Conservation (phyloP, 1,140 invertebrate genomes). For the Schlechtendalia chinensis region DNA sequence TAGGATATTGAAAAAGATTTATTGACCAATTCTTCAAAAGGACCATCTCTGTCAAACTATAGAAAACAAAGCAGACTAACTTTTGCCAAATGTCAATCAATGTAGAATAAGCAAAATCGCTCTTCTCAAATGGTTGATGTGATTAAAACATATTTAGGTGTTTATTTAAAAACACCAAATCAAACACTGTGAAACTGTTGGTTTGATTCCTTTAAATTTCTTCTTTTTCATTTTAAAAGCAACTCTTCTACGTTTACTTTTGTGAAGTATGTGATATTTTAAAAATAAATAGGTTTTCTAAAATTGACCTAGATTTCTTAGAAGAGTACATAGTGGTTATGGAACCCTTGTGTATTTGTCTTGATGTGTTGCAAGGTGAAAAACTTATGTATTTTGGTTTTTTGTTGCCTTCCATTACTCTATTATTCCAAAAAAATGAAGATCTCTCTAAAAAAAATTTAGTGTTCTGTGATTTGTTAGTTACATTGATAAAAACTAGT, state of each 20-base stretch:
- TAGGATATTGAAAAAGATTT: constrained; percentile 7
- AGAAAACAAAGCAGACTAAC: constrained; percentile 19
- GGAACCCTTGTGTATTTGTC: background rate
- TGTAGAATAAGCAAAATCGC: constrained; percentile 12
- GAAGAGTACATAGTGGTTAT: constrained; percentile 11
- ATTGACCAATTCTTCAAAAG: background rate
- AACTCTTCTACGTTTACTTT: background rate
- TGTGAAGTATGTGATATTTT: constrained; percentile 7
- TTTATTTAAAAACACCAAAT: constrained; percentile 35
- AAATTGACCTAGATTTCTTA: constrained; percentile 17
- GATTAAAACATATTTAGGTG: constrained; percentile 1
- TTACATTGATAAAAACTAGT: background rate
- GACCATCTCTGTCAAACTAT: background rate
- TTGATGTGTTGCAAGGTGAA: constrained; percentile 29
- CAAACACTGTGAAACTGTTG: background rate
- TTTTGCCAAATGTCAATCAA: constrained; percentile 3
- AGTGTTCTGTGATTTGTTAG: constrained; percentile 9
- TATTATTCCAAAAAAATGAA: constrained; percentile 21
- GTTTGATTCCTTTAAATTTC: constrained; percentile 11
- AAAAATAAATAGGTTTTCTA: no score
- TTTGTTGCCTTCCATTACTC: background rate
- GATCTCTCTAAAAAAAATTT: constrained; percentile 4
- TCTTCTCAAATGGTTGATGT: background rate
- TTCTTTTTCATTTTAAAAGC: constrained; percentile 12
- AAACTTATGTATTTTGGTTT: constrained; percentile 29